Base-by-base conservation (phyloP, 2,888 invertebrate genomes). In the Alloscopus bannaensis region DNA sequence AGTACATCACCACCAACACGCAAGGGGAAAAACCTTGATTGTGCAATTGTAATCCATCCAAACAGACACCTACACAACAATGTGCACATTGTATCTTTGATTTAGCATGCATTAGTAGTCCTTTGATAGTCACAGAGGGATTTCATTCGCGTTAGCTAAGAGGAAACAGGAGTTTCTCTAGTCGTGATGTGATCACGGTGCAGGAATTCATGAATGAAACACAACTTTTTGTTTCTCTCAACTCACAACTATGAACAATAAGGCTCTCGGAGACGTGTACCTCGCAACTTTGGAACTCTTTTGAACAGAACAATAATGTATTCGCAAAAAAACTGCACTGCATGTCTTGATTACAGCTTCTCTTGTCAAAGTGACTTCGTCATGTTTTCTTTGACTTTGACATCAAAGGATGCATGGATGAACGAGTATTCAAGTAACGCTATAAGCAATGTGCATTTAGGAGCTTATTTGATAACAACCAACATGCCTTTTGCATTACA, bases 381-480 rank as follows among this genome's bases (percentile, higher is more conserved):
- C 24, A 22, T 20, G 22, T 3, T 45, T 45, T 45, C 36, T 45
- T 45, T 45, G 6, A 36, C 36, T 47, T 47, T 6, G 24, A 24
- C 16, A 24, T 59, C 29, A 55, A 31, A 60, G 60, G 70, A 70
- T 60, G 47, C 36, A 45, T 70, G 70, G 47, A 47, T 70, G 70
- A 60, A 60, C 47, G 36, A 36, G 31, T 42, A 42, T 42, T 1
- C 42, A 42, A 6, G 6, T 22, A 59, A 66, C 45, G 45, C 45
- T 28, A n/a, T n/a, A 69, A 69, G 31, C 42, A 59, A 68, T 68
- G 40, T 50, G 52, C 3, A 22, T 22, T 52, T 22, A 3, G 22
- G 52, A 22, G 22, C 3, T 22, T 4, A 22, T 8, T 4, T 52
- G 52, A 52, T 20, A 52, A 52, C 20, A n/a, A 50, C 18, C 29